A percentile compares a stretch with the other conserved stretches of the same genome.
These are phyloP conservation scores for Ephialtes manifestator DNA, from an alignment of 2,888 invertebrate species.

Conservation along the genomic window DNA sequence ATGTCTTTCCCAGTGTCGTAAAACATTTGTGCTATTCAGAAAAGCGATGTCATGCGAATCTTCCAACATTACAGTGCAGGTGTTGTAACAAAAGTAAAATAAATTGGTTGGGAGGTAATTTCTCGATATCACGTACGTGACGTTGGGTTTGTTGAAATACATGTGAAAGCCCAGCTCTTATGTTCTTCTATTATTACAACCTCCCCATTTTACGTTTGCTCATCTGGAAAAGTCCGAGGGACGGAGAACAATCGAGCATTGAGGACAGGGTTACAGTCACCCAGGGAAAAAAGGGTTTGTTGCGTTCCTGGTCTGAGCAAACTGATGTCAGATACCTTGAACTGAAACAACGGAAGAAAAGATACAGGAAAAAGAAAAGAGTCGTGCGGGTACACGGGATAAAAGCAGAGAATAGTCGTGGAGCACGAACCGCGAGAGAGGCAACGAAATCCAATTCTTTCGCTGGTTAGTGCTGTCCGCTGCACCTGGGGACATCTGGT, in stretches of 20 bases:
- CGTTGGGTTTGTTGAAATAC: constrained; percentile 17
- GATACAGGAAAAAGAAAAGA: constrained; percentile 30
- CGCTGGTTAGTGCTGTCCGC: constrained; percentile 77
- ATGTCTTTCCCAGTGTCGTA: too few species aligned
- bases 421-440: constrained; percentile 67
- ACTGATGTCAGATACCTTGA: constrained; percentile 33
- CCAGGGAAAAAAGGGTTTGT: constrained; percentile 14
- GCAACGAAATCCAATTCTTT: constrained; percentile 79
- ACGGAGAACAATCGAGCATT: constrained; percentile 32
- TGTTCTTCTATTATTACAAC: constrained; percentile 22
- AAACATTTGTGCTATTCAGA: too few species aligned
- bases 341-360: constrained; percentile 49
- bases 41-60: neutral
- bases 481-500: constrained; percentile 77
- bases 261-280: constrained; percentile 1
- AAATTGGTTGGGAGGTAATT: constrained; percentile 13
- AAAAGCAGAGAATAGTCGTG: constrained; percentile 67
- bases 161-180: constrained; percentile 11
- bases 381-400: constrained; percentile 46
- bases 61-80: neutral
- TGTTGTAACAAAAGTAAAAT: neutral
- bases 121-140: constrained; percentile 37
- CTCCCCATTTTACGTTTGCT: neutral
- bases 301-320: constrained; percentile 6
- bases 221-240: neutral